These are phyloP conservation scores for Camelus bactrianus DNA, from an alignment of 2,113 vertebrate species.

Conservation along the genomic window DNA sequence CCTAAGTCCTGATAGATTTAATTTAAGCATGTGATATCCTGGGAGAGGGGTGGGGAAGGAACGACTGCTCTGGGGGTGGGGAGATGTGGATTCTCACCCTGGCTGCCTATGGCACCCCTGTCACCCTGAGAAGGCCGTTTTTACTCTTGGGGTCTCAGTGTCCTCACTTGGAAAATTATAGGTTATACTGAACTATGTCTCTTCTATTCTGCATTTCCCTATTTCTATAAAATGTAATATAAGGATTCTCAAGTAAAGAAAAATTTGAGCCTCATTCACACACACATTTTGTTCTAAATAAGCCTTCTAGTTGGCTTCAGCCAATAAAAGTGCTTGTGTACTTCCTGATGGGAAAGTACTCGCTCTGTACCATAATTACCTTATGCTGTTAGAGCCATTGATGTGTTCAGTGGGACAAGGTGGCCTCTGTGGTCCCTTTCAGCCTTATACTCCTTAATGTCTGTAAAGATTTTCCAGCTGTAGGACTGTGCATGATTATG, in stretches of 20 bases:
- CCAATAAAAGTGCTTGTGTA: neutral
- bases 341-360: neutral
- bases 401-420: neutral
- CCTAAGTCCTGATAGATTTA: conserved; percentile 1
- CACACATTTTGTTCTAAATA: neutral
- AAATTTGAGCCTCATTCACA: neutral
- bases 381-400: neutral
- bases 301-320: neutral
- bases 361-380: neutral
- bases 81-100: neutral
- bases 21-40: neutral
- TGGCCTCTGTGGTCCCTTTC: neutral
- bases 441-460: neutral
- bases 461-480: neutral
- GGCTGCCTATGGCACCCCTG: neutral
- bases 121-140: neutral
- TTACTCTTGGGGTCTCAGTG: neutral
- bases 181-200: neutral
- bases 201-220: neutral
- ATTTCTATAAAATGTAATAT: neutral
- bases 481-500: neutral
- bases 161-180: conserved; percentile 30
- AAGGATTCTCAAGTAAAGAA: neutral
- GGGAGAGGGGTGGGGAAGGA: neutral
- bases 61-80: neutral